Evolutionary conservation across 2,888 invertebrate genomes (phyloP), one percentile per base, ranked within the genome.

Genomic region (Agriotes lineatus): DNA sequence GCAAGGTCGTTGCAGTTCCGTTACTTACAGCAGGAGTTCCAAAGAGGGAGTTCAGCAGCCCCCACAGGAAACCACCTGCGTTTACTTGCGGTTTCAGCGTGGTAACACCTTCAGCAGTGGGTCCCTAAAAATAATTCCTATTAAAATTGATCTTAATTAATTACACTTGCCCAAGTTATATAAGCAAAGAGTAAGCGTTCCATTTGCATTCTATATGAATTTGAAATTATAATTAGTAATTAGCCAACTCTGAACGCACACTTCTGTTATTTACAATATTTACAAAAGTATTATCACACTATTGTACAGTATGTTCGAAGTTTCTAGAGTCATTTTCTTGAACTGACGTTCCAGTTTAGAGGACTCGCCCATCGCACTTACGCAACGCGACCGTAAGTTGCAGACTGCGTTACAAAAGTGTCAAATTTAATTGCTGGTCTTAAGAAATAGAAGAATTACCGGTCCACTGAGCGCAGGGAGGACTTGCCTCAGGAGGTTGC

Each of bases 401-500:
- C 14, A 1, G 6, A 1, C 6, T 42, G 14, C 14, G 16, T 18
- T 25, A 7, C 25, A 25, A 25, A 25, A 5, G 25, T 7, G 25
- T 25, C 25, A 25, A 25, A 7, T 5, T 25, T 16, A n/a, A 39
- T 39, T 39, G 10, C 1, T 39, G 5, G 1, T 39, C 2, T 42
- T 16, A 48, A 7, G 2, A 18, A n/a, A 52, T 52, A 35, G 10
- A 48, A 48, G 18, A 12, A 42, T 83, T 80, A 84, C 85, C 78
- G 83, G 82, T 63, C 75, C 84, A 76, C 83, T 83, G 74, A 84
- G 76, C 72, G 82, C 83, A 70, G 85, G 85, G 57, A 85, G 74
- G 44, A 84, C 68, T 59, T 79, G 80, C 18, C 78, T 77, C 63
- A 82, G 67, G 56, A 85, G 69, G 65, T 82, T 83, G 67, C 84